These are phyloP conservation scores for Spilarctia lutea DNA, from an alignment of 2,888 invertebrate species.

Conservation along the genomic window DNA sequence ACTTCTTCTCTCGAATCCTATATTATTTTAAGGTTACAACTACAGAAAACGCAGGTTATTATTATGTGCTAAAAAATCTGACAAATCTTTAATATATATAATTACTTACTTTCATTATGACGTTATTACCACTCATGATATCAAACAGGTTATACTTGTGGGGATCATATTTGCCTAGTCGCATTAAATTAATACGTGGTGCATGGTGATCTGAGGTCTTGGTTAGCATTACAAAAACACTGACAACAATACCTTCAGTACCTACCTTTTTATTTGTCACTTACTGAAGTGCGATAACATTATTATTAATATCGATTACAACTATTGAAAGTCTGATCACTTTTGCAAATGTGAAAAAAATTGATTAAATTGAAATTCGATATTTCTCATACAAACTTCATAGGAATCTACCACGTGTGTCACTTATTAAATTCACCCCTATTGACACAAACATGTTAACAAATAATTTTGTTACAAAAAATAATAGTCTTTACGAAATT, in stretches of 20 bases:
- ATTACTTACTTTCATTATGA: constrained; percentile 57
- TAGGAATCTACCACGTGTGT: neutral
- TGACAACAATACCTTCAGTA: neutral
- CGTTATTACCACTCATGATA: constrained; percentile 57
- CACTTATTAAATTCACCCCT: neutral
- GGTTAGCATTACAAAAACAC: constrained; percentile 3
- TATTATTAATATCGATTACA: neutral
- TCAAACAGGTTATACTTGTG: constrained; percentile 61
- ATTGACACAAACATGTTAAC: neutral
- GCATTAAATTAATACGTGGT: constrained; percentile 6
- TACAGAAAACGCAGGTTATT: too few relatives aligned
- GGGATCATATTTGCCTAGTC: constrained; percentile 70
- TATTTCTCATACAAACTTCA: neutral
- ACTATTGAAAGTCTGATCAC: neutral
- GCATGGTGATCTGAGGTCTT: neutral
- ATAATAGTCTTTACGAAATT: neutral
- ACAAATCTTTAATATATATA: neutral
- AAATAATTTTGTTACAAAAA: neutral
- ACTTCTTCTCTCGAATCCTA: too few relatives aligned
- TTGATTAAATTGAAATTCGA: neutral
- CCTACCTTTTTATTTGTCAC: neutral
- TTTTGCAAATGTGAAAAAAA: neutral
- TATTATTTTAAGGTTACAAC: too few relatives aligned
- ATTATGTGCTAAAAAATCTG: too few relatives aligned
- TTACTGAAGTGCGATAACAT: neutral